A percentile compares a stretch with the other conserved stretches of the same genome.
Conservation (phyloP, 2,888 invertebrate species). For the Phlogophora meticulosa region DNA sequence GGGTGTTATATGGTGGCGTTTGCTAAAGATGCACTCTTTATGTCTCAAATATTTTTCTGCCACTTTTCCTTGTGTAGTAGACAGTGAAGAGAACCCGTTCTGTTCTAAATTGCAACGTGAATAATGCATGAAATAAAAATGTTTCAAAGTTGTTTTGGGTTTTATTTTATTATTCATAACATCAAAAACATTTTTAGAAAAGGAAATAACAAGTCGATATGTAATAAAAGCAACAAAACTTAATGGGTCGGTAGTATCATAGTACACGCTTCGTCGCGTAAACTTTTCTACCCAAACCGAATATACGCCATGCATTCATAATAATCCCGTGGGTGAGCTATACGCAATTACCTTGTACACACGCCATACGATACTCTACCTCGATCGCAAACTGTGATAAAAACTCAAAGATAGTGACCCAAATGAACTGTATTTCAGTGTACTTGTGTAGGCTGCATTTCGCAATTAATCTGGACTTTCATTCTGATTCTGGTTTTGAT, state of each 20-base stretch:
- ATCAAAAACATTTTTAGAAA: background rate
- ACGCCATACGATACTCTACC: background rate
- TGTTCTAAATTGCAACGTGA: slow-evolving; percentile 52
- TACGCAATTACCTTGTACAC: background rate
- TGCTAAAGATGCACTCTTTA: slow-evolving; percentile 11
- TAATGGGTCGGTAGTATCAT: background rate
- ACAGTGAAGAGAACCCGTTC: slow-evolving; percentile 16
- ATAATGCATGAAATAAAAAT: slow-evolving; percentile 32
- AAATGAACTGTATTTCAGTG: background rate
- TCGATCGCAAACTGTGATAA: background rate
- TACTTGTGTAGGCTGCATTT: background rate
- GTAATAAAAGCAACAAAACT: background rate
- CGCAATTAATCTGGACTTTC: background rate
- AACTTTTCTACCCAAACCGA: background rate
- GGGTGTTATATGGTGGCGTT: slow-evolving; percentile 11
- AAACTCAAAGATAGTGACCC: background rate
- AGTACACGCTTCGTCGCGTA: background rate
- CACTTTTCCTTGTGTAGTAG: slow-evolving; percentile 16
- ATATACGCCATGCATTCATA: background rate
- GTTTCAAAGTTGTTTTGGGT: background rate
- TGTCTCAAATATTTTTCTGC: slow-evolving; percentile 9
- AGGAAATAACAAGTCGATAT: background rate
- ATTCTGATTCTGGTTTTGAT: background rate
- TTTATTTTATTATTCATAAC: slow-evolving; percentile 16
- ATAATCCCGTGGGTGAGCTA: background rate